Evolutionary conservation across 1,140 invertebrate genomes (phyloP), one percentile per base, ranked within the genome.

Genomic region (Laupala kohalensis): DNA sequence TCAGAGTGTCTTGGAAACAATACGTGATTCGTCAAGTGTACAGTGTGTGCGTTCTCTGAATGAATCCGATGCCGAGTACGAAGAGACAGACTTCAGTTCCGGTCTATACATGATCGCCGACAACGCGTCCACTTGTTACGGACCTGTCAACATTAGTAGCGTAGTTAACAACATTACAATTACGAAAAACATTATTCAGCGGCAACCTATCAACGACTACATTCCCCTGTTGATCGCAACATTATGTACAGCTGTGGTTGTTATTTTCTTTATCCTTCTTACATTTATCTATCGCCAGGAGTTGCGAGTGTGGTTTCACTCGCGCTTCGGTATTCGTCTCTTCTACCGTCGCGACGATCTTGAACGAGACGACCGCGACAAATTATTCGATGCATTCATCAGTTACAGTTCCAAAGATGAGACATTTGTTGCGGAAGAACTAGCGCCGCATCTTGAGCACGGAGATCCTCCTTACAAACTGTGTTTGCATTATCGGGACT

Each of bases 331-430:
- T 63, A 82, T 95, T 6, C 81, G 92, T 74, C 89, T 94, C 78
- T 93, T 90, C 78, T 92, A 92, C 80, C 91, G 91, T 78, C 89
- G 88, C 6, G 89, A 89, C 0, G 86, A 87, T 1, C 91, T 91
- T 75, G 88, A 89, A 70, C 87, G 89, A 69, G 86, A 87, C 78
- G 91, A 93, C 77, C 88, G 91, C 76, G 91, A 93, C 81, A 87
- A 91, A 75, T 85, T 93, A 28, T 95, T 93, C 78, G 94, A 97
- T 79, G 93, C 93, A 13, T 96, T 95, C 79, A 88, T 96, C 63
- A 92, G 91, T 65, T 96, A 96, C 81, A 94, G 92, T 76, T 87
- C 92, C 27, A 92, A 95, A 79, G 94, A 97, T 80, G 92, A 95
- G 78, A 87, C 89, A 29, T 95, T 93, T 81, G 91, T 96, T 5